Conservation (phyloP, 2,113 vertebrate species). For the Uropsilus gracilis region DNA sequence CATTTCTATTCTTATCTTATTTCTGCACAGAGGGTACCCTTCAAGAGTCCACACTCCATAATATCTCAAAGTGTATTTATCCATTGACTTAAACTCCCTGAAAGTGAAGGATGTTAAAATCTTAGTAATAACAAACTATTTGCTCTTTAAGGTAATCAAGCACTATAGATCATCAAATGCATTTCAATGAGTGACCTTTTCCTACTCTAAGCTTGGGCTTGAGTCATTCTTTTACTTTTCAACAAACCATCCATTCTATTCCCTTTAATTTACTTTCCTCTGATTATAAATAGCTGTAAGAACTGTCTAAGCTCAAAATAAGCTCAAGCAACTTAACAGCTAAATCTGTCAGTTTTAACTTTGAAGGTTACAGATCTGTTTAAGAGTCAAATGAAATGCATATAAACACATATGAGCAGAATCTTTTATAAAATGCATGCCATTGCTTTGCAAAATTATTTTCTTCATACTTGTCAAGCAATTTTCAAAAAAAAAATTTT, state of each 20-base stretch:
- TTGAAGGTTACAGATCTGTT: conserved; percentile 1
- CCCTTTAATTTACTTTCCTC: conserved; percentile 55
- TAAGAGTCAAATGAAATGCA: conserved; percentile 44
- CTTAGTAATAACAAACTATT: not conserved
- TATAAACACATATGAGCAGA: not conserved
- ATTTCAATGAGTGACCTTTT: conserved; percentile 32
- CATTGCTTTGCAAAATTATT: not conserved
- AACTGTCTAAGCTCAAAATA: conserved; percentile 60
- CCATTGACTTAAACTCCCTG: conserved; percentile 17
- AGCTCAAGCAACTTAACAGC: conserved; percentile 48
- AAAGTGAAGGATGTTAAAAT: conserved; percentile 39
- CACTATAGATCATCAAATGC: not conserved
- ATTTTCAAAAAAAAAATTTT: conserved; percentile 32
- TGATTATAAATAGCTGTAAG: conserved; percentile 56
- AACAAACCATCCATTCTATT: conserved; percentile 36
- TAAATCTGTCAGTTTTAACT: conserved; percentile 60
- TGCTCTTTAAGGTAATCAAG: conserved; percentile 25
- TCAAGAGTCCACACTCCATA: not conserved
- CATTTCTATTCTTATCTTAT: not conserved
- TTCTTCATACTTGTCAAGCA: conserved; percentile 37
- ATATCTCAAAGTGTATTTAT: conserved; percentile 2
- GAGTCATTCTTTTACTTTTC: conserved; percentile 54
- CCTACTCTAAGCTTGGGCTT: not conserved
- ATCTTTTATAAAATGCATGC: conserved; percentile 29
- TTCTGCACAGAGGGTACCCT: not conserved